phyloP scores from a whole-genome alignment of 2,797 vertebrate genomes.

The Chromis chromis region DNA sequence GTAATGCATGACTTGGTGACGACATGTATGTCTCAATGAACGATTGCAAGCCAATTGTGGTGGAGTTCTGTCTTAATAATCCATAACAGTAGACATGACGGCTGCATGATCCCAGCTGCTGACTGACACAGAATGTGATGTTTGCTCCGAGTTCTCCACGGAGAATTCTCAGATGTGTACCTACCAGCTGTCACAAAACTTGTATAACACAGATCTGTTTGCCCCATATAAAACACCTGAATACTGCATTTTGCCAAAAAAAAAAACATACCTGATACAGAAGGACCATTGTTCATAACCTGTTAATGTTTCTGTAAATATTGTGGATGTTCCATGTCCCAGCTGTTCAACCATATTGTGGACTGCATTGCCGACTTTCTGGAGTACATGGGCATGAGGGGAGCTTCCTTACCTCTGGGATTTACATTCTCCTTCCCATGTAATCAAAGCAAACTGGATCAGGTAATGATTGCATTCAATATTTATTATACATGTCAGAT shows the following conservation, averaged over 20 bases:
- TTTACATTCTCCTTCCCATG: conserved; percentile 99
- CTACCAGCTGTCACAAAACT: too few relatives aligned
- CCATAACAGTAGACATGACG: too few relatives aligned
- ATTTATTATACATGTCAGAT: neutral
- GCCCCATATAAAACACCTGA: too few relatives aligned
- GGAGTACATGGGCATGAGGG: conserved; percentile 96
- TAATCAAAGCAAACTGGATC: conserved; percentile 90
- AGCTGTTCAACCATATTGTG: conserved; percentile 97
- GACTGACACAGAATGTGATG: too few relatives aligned
- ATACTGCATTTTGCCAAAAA: neutral
- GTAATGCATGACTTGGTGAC: conserved; percentile 70
- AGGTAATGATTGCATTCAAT: conserved; percentile 81
- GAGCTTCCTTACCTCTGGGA: conserved; percentile 90
- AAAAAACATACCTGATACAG: neutral
- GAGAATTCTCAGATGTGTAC: too few relatives aligned
- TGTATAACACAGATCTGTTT: too few relatives aligned
- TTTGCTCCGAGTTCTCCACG: too few relatives aligned
- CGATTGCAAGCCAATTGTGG: neutral
- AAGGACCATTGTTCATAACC: neutral
- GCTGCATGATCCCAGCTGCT: too few relatives aligned
- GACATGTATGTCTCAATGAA: neutral
- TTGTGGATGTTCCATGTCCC: conserved; percentile 7
- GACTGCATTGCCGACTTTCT: conserved; percentile 93
- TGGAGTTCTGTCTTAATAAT: neutral
- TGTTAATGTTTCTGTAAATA: neutral